Percentiles rank a stretch among this genome's conserved stretches.
phyloP scores from a whole-genome alignment of 2,888 invertebrate species.

The Malthinus flaveolus region DNA sequence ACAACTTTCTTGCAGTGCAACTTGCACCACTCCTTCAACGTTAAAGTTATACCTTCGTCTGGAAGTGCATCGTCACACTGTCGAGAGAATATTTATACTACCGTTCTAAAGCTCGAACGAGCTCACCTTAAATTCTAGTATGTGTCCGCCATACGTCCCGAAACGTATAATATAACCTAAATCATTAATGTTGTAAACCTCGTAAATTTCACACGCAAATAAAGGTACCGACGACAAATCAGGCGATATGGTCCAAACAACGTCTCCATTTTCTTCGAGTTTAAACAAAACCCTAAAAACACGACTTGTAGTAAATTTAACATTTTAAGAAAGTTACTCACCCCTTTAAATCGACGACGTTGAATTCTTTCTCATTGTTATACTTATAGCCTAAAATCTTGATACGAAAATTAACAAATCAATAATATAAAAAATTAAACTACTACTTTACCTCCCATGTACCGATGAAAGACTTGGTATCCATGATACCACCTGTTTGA shows the following conservation, averaged over 20 bases:
- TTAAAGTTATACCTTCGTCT: slow-evolving; percentile 59
- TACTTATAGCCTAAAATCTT: not conserved
- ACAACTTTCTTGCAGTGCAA: slow-evolving; percentile 62
- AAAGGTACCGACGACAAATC: slow-evolving; percentile 60
- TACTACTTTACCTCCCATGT: slow-evolving; percentile 60
- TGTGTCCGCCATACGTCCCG: slow-evolving; percentile 67
- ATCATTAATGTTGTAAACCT: slow-evolving; percentile 54
- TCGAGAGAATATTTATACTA: not conserved
- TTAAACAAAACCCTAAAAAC: slow-evolving; percentile 54
- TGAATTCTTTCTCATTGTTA: not conserved
- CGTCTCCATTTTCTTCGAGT: slow-evolving; percentile 66
- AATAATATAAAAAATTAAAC: slow-evolving; percentile 5
- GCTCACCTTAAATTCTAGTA: slow-evolving; percentile 64
- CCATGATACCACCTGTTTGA: slow-evolving; percentile 39
- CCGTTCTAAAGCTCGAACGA: not conserved
- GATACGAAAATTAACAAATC: not conserved
- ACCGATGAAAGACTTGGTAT: slow-evolving; percentile 57
- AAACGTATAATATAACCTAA: slow-evolving; percentile 58
- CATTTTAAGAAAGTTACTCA: not conserved
- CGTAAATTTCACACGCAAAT: slow-evolving; percentile 71
- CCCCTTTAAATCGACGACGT: not conserved
- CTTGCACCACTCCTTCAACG: slow-evolving; percentile 66
- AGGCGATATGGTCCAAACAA: slow-evolving; percentile 64
- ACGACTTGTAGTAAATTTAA: not conserved
- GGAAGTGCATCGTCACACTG: slow-evolving; percentile 51